Base-by-base conservation (phyloP, 2,113 vertebrate genomes). In the Callospermophilus lateralis region DNA sequence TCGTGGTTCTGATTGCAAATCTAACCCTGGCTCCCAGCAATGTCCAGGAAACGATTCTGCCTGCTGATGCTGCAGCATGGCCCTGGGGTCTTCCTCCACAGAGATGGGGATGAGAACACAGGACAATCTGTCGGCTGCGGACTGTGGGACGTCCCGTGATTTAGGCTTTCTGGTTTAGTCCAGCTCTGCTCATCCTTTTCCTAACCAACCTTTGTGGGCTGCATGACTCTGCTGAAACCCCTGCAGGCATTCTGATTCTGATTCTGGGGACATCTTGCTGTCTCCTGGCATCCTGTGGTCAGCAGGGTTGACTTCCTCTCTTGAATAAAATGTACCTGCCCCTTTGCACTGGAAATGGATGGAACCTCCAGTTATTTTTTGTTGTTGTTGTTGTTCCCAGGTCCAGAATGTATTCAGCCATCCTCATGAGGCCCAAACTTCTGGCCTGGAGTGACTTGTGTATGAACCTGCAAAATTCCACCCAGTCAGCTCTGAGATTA, bases 121-220 rank as follows among this genome's bases (percentile, higher is more conserved):
- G 32, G 65, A 32, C 2, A 34, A 15, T 26, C 45, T 19, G 17
- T 58, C 10, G 10, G 65, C 24, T 34, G 32, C 19, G 20, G 45
- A 13, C 5, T 11, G 8, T 1, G 53, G 67, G 79, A 79, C 79
- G 45, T 77, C 74, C 32, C 34, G 17, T 72, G 45, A 51, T 39
- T 94, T 8, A 30, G 58, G 9, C 79, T 90, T 88, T 86, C 32
- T 86, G 55, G 4, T 83, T 89, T 93, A 45, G 72, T 89, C 78
- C 61, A 45, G 28, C 32, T 92, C 22, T 70, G 30, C 61, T 89
- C 55, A 76, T 22, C 5, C 10, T 22, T 83, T 68, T 72, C 55
- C 93, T 79, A 22, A 61, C 4, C 34, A 55, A 1, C n/a, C 5
- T 15, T 24, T 80, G 55, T 78, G 48, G 39, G 63, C 3, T 32